Base-by-base conservation (phyloP, 2,797 vertebrate species). In the Menidia menidia region DNA sequence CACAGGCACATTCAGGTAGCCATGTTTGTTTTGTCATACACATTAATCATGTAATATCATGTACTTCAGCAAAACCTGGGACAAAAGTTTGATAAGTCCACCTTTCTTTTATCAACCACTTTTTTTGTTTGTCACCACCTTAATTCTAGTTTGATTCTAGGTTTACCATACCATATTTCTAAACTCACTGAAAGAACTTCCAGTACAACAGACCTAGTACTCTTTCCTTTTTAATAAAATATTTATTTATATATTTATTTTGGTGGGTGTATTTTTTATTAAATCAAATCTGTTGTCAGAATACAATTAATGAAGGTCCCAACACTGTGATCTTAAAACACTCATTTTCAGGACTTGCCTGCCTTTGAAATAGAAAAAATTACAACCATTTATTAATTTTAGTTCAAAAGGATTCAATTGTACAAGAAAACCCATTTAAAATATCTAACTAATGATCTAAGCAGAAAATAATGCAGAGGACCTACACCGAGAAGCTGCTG, bases 1-100 rank as follows among this genome's bases (percentile, higher is more conserved):
- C 60, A 70, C 56, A 67, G 70, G 78, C 11, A 4, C 50, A 68
- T 30, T 43, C 47, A 64, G 66, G 68, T 59, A 42, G 31, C 33
- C 42, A 33, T 4, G 15, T 41, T 64, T 84, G 66, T 83, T 85
- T 78, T 78, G 54, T 45, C 73, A 33, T 35, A 58, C 58, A 71
- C 72, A 41, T 60, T 41, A 31, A 71, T 81, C 19, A 51, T 63
- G 59, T 83, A 4, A 75, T 74, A 68, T 79, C 25, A 43, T 72
- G 25, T 30, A 64, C 51, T 35, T 75, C 62, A 69, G 42, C 12
- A 53, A 75, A 78, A 70, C 47, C 0, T 61, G 31, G 3, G 14
- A 74, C 2, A 7, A 60, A 19, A 53, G 13, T 51, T 42, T 2
- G 35, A 57, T 18, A 16, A 44, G 19, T 41, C 8, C 8, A 31